These are phyloP conservation scores for Helleia helle DNA, from an alignment of 2,888 invertebrate species.

Conservation along the genomic window DNA sequence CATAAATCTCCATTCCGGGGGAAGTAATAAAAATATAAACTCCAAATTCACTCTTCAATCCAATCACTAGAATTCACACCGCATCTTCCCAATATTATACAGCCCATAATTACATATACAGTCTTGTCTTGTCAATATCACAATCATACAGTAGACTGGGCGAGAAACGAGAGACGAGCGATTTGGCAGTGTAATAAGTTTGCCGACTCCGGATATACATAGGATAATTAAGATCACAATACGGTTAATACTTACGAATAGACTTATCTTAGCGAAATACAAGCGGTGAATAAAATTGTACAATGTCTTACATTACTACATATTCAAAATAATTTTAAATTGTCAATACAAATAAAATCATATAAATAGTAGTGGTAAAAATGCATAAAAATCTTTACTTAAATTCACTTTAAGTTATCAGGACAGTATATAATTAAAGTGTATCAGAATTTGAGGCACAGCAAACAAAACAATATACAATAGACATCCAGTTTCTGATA, in stretches of 20 bases:
- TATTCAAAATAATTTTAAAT: constrained; percentile 6
- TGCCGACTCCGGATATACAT: constrained; percentile 47
- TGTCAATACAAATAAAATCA: background rate
- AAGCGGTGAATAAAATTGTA: constrained; percentile 40
- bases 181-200: constrained; percentile 53
- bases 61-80: too few species aligned
- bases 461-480: too few species aligned
- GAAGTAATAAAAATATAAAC: too few species aligned
- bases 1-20: too few species aligned
- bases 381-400: too few species aligned
- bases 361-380: too few species aligned
- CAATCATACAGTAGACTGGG: constrained; percentile 40
- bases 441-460: too few species aligned
- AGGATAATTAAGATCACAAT: constrained; percentile 66
- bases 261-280: constrained; percentile 53
- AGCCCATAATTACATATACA: constrained; percentile 32
- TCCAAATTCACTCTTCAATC: too few species aligned
- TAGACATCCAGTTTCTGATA: too few species aligned
- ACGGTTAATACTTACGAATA: constrained; percentile 67
- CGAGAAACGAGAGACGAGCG: constrained; percentile 31
- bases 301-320: constrained; percentile 29
- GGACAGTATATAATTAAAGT: too few species aligned
- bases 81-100: too few species aligned
- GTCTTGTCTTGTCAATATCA: constrained; percentile 50
- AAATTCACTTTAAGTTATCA: too few species aligned